phyloP scores from a whole-genome alignment of 37 sponge, comb jelly and placozoan species.

The Mnemiopsis leidyi region DNA sequence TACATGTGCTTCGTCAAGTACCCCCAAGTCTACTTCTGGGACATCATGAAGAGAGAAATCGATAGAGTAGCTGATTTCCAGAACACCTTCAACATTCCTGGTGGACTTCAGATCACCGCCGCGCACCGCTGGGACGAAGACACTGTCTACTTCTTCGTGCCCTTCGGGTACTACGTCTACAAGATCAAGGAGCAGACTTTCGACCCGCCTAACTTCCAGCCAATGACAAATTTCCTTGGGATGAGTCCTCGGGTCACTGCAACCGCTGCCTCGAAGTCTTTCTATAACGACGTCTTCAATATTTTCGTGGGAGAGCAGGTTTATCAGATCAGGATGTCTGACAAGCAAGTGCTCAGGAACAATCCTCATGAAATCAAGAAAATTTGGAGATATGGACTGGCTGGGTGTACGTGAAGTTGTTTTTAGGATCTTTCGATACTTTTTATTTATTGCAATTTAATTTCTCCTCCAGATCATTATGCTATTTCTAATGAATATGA shows the following conservation, averaged over 20 bases:
- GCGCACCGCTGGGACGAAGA: slow-evolving; percentile 25
- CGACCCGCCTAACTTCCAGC: not conserved
- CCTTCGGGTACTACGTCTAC: slow-evolving; percentile 26
- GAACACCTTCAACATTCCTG: not conserved
- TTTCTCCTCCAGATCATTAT: not conserved
- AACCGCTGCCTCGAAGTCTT: not conserved
- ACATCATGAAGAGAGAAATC: slow-evolving; percentile 22
- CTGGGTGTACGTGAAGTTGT: not conserved
- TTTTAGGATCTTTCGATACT: not conserved
- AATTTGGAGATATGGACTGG: not conserved
- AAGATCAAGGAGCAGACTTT: not conserved
- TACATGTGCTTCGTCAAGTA: slow-evolving; percentile 38
- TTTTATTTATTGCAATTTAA: not conserved
- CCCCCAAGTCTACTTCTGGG: slow-evolving; percentile 44
- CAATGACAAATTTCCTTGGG: not conserved
- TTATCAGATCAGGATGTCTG: not conserved
- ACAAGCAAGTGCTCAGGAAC: slow-evolving; percentile 20
- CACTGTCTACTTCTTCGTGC: slow-evolving; percentile 45
- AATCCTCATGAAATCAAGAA: not conserved
- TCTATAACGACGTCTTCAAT: not conserved
- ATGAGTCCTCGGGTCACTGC: not conserved
- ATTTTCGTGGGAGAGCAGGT: not conserved
- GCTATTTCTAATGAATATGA: too few relatives aligned
- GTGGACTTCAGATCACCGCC: not conserved
- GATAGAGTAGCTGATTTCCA: not conserved